phyloP scores from a whole-genome alignment of 2,797 vertebrate genomes.

The Gymnoscopelus braueri region DNA sequence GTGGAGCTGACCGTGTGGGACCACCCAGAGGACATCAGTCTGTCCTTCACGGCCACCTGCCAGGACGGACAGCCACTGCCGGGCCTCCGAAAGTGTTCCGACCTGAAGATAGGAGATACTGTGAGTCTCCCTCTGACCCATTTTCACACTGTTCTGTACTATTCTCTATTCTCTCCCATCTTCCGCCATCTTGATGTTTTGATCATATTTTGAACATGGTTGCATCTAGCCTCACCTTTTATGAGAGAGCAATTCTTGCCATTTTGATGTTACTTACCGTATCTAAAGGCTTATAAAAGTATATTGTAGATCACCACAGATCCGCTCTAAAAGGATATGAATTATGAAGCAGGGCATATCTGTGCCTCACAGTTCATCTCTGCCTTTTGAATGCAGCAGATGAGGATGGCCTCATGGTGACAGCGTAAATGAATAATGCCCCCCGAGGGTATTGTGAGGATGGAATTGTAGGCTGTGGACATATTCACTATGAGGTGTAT shows the following conservation, averaged over 20 bases:
- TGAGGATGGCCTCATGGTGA: neutral
- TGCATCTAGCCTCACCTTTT: no score
- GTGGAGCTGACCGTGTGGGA: conserved; percentile 96
- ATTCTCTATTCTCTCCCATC: neutral
- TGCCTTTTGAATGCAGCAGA: neutral
- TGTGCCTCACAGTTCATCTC: neutral
- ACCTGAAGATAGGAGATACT: conserved; percentile 95
- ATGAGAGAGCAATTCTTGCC: no score
- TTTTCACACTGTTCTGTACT: neutral
- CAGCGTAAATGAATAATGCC: neutral
- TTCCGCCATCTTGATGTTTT: no score
- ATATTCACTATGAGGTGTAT: conserved; percentile 1
- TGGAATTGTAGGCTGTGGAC: conserved; percentile 4
- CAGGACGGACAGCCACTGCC: conserved; percentile 91
- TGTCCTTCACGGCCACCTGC: conserved; percentile 94
- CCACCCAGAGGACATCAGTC: conserved; percentile 91
- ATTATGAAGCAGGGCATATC: neutral
- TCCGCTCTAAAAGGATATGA: neutral
- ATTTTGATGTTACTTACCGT: neutral
- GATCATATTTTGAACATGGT: no score
- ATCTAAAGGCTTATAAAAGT: neutral
- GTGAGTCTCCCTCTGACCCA: conserved; percentile 77
- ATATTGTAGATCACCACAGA: neutral
- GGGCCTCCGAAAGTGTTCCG: conserved; percentile 91
- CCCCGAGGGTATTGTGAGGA: neutral